These are phyloP conservation scores for Entelurus aequoreus DNA, from an alignment of 2,113 vertebrate species.

Conservation along the genomic window DNA sequence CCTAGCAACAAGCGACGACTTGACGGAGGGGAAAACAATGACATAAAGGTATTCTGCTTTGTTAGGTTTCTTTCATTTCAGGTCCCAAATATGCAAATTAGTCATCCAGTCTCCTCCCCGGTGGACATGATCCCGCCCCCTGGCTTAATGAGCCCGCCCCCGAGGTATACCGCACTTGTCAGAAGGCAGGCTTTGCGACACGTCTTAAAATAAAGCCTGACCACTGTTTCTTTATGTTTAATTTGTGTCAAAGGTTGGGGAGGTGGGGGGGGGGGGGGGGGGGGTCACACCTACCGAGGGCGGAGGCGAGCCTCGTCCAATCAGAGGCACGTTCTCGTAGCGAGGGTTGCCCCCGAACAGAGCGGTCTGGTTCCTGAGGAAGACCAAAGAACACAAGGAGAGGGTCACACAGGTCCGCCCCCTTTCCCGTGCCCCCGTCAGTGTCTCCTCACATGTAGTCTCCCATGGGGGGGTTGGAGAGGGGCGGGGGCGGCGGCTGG, in stretches of 20 bases:
- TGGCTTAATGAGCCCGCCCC: too few species aligned
- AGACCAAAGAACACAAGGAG: neutral
- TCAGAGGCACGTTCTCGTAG: slow-evolving; percentile 93
- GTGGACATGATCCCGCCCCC: too few species aligned
- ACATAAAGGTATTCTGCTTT: too few species aligned
- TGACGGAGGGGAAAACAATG: too few species aligned
- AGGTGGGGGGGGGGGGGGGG: too few species aligned
- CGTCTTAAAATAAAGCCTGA: too few species aligned
- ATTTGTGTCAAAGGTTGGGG: too few species aligned
- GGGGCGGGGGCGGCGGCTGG: slow-evolving; percentile 74
- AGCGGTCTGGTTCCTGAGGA: slow-evolving; percentile 82
- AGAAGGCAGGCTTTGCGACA: too few species aligned
- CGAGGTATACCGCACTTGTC: too few species aligned
- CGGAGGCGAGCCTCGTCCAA: slow-evolving; percentile 91
- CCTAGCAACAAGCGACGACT: neutral
- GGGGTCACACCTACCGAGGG: slow-evolving; percentile 80
- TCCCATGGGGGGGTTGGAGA: slow-evolving; percentile 81
- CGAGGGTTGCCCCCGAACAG: slow-evolving; percentile 91
- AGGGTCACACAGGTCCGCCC: neutral
- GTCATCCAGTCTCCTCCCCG: too few species aligned
- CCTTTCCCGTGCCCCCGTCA: neutral
- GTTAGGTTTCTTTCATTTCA: too few species aligned
- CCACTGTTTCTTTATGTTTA: neutral
- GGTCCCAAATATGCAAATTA: too few species aligned
- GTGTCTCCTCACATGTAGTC: slow-evolving; percentile 84